These are phyloP conservation scores for Tricholaema leucomelas DNA, from an alignment of 2,113 vertebrate genomes.

Conservation along the genomic window DNA sequence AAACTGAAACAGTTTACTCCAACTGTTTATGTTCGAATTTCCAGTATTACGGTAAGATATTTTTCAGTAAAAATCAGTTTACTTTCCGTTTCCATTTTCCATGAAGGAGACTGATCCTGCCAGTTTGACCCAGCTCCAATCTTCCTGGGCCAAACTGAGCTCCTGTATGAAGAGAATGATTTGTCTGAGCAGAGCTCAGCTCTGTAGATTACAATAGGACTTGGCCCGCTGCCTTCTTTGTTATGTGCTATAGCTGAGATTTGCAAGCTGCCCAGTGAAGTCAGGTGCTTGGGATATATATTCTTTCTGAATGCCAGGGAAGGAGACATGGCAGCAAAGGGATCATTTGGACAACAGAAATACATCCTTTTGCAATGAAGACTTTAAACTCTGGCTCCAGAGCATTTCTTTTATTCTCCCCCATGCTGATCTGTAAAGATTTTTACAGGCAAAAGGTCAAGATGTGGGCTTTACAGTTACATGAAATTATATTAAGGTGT, in stretches of 20 bases:
- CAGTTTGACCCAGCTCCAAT: background rate
- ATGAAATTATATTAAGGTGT: background rate
- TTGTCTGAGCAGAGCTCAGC: background rate
- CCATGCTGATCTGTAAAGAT: background rate
- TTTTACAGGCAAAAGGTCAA: background rate
- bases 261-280: background rate
- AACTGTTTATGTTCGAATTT: background rate
- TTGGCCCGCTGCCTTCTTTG: background rate
- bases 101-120: background rate
- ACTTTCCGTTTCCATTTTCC: background rate
- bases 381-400: background rate
- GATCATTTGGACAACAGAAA: background rate
- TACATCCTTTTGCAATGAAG: background rate
- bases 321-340: background rate
- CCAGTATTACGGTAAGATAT: background rate
- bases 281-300: background rate
- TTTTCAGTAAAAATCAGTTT: conserved; percentile 4
- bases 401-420: background rate
- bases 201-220: background rate
- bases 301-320: background rate
- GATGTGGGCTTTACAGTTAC: background rate
- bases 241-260: background rate
- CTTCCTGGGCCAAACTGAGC: background rate
- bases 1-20: background rate
- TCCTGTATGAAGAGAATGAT: background rate